Conservation (phyloP, 2,797 vertebrate genomes). For the Poeciliopsis turneri region DNA sequence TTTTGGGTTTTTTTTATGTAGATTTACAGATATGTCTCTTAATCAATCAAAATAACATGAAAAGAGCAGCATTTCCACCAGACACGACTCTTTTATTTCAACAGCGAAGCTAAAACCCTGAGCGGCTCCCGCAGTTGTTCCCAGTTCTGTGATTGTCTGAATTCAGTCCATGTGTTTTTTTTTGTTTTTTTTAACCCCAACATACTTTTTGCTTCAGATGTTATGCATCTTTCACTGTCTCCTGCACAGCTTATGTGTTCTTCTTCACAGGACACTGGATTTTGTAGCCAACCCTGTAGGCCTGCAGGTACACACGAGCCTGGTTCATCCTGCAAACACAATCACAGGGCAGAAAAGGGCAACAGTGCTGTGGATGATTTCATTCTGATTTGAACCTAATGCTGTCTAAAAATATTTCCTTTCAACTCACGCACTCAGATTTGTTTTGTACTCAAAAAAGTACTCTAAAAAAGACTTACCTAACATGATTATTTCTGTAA, state of each 20-base stretch:
- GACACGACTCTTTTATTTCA: slow-evolving; percentile 13
- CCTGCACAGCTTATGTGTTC: slow-evolving; percentile 46
- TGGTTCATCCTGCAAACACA: slow-evolving; percentile 82
- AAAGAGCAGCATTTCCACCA: slow-evolving; percentile 15
- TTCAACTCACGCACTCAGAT: neutral
- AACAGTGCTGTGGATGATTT: neutral
- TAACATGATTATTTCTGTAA: neutral
- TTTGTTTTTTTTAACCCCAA: neutral
- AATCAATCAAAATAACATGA: neutral
- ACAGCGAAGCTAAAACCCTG: neutral
- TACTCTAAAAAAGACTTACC: neutral
- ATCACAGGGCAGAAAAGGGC: slow-evolving; percentile 13
- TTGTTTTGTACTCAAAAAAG: neutral
- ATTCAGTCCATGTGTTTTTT: neutral
- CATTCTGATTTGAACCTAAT: neutral
- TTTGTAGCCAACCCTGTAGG: slow-evolving; percentile 86
- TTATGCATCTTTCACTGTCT: neutral
- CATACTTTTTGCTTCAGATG: neutral
- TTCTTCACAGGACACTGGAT: slow-evolving; percentile 81
- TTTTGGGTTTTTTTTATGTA: neutral
- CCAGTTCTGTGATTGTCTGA: neutral
- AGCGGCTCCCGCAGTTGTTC: neutral
- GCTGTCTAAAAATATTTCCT: neutral
- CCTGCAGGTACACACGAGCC: slow-evolving; percentile 84
- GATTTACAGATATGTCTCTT: neutral